Evolutionary conservation across 2,113 vertebrate species (phyloP).

Genomic region (Cochlearius cochlearius): DNA sequence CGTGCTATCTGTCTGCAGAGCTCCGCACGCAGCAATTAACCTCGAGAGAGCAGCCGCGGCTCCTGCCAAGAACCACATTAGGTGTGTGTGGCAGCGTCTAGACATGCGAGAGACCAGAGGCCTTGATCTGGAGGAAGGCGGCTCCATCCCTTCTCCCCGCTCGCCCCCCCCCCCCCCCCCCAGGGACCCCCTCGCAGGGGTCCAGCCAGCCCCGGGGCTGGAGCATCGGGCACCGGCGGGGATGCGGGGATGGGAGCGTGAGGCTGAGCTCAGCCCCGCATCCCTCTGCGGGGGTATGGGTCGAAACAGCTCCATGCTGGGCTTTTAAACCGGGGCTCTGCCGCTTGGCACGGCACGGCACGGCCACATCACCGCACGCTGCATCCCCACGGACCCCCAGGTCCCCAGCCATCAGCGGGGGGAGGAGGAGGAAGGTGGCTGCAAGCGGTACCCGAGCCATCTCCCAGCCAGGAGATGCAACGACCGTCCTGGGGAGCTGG

Average conservation of each 20-base stretch:
- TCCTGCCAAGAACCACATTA: slow-evolving; percentile 69
- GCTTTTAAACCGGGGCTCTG: background rate
- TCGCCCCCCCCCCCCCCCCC: background rate
- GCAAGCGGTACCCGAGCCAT: background rate
- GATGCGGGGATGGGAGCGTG: background rate
- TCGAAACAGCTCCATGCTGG: fast-evolving
- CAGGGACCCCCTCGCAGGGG: background rate
- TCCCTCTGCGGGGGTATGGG: background rate
- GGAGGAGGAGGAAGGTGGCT: background rate
- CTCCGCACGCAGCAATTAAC: slow-evolving; percentile 33
- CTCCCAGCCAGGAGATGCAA: background rate
- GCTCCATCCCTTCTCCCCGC: background rate
- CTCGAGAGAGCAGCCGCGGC: slow-evolving; percentile 44
- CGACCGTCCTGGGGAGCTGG: background rate
- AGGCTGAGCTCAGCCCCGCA: background rate
- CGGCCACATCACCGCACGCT: fast-evolving
- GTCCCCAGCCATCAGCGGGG: background rate
- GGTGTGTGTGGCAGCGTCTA: slow-evolving; percentile 67
- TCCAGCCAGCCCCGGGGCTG: background rate
- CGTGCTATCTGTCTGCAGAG: slow-evolving; percentile 48
- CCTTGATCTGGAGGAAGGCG: slow-evolving; percentile 46
- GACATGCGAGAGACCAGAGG: slow-evolving; percentile 62
- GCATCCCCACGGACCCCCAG: background rate
- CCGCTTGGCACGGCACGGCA: background rate
- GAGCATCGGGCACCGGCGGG: background rate